phyloP scores from a whole-genome alignment of 2,888 invertebrate species.

The Metalampra italica region DNA sequence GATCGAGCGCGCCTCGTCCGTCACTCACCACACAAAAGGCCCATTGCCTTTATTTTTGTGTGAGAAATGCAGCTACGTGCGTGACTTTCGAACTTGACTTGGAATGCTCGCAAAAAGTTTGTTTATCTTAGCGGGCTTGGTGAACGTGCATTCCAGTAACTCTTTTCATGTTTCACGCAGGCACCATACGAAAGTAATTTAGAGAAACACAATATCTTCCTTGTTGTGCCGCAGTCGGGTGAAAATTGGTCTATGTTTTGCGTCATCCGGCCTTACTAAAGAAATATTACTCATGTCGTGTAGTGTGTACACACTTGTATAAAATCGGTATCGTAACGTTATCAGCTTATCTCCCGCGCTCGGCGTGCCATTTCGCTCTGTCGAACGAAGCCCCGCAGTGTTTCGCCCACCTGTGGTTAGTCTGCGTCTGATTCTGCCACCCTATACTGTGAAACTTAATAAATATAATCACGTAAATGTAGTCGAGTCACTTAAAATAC shows the following conservation, averaged over 20 bases:
- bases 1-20: conserved; percentile 41
- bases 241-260: neutral
- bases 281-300: conserved; percentile 28
- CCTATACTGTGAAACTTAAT: conserved; percentile 35
- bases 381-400: conserved; percentile 54
- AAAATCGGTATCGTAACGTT: conserved; percentile 62
- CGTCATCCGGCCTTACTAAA: neutral
- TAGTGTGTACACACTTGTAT: conserved; percentile 46
- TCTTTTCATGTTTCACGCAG: neutral
- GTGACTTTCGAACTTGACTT: conserved; percentile 40
- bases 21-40: conserved; percentile 45
- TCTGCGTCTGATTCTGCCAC: conserved; percentile 36
- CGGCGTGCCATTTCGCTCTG: conserved; percentile 62
- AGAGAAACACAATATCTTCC: conserved; percentile 7
- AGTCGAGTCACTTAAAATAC: conserved; percentile 30
- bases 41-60: conserved; percentile 46
- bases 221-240: neutral
- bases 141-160: conserved; percentile 9
- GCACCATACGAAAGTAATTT: conserved; percentile 4
- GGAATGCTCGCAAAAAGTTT: conserved; percentile 13
- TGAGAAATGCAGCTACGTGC: conserved; percentile 40
- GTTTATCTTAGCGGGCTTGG: conserved; percentile 9
- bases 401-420: conserved; percentile 46
- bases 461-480: conserved; percentile 20
- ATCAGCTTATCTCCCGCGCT: conserved; percentile 71